Conservation (phyloP, 2,113 vertebrate genomes). For the Platycercus adscitus region DNA sequence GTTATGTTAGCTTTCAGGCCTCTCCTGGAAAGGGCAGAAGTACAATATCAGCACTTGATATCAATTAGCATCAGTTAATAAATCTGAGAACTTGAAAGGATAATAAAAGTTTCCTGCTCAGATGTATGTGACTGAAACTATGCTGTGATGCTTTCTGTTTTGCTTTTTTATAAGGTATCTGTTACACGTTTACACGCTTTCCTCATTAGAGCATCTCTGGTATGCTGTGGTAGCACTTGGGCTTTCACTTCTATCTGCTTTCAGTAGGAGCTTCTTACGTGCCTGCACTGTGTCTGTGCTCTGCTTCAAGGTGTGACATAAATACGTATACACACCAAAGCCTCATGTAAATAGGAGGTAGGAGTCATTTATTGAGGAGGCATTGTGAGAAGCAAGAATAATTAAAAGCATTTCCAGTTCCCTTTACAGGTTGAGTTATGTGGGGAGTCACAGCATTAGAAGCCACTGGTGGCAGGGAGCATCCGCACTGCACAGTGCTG, state of each 20-base stretch:
- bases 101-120: constrained; percentile 18
- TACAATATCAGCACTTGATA: background rate
- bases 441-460: background rate
- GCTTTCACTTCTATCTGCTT: background rate
- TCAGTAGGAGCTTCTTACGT: background rate
- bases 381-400: background rate
- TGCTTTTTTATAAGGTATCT: background rate
- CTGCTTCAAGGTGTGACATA: background rate
- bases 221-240: background rate
- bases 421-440: background rate
- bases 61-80: background rate
- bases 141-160: background rate
- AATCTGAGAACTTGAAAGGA: background rate
- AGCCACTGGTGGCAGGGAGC: background rate
- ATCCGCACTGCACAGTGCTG: fast-evolving
- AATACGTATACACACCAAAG: background rate
- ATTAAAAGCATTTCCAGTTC: background rate
- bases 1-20: background rate
- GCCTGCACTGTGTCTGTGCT: background rate
- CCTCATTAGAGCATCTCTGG: background rate
- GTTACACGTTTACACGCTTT: background rate
- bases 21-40: constrained; percentile 6
- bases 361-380: background rate
- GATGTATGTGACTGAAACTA: background rate
- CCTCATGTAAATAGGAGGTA: background rate